phyloP scores from a whole-genome alignment of 2,797 vertebrate species.

The Corythornis leucogaster region DNA sequence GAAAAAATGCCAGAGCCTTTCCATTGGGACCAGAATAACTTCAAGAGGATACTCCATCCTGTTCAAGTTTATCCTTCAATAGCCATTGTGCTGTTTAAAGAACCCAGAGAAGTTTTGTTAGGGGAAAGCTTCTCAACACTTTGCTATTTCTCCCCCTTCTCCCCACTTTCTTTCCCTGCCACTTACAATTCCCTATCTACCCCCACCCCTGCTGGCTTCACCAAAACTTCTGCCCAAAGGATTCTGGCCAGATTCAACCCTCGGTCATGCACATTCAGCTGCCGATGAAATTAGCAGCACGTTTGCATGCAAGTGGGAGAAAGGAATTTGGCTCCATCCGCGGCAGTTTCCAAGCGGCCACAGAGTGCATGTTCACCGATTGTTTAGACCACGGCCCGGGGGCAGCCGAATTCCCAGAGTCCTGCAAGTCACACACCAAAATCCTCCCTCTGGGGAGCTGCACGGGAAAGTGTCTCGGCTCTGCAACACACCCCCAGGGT shows the following conservation, averaged over 20 bases:
- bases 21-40: neutral
- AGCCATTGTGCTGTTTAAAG: constrained; percentile 21
- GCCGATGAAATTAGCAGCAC: neutral
- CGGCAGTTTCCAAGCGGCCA: neutral
- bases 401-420: neutral
- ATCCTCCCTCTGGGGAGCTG: neutral
- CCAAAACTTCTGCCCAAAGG: neutral
- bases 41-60: neutral
- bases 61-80: constrained; percentile 11
- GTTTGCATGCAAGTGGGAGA: neutral
- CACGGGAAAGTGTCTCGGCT: neutral
- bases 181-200: neutral
- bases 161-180: neutral
- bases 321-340: neutral
- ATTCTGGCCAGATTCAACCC: neutral
- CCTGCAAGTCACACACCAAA: neutral
- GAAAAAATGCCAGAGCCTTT: neutral
- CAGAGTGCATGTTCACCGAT: neutral
- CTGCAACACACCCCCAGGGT: neutral
- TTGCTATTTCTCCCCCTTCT: neutral
- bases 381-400: neutral
- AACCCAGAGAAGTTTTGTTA: neutral
- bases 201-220: neutral
- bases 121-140: neutral
- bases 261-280: neutral